phyloP scores from a whole-genome alignment of 1,140 invertebrate genomes.

The Drosophila albomicans region DNA sequence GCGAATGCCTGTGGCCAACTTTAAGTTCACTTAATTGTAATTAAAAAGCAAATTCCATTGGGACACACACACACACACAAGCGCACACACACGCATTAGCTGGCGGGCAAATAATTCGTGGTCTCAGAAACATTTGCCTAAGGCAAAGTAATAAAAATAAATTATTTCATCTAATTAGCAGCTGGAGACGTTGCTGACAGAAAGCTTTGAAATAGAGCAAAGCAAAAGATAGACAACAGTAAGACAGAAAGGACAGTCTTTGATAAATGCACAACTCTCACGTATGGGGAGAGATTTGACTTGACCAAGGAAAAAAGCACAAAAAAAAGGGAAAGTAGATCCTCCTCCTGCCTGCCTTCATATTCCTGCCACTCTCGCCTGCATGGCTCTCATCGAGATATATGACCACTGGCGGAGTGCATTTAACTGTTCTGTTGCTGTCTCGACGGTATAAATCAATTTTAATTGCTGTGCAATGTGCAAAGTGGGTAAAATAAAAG shows the following conservation, averaged over 20 bases:
- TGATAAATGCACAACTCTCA: constrained; percentile 52
- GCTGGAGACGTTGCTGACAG: constrained; percentile 43
- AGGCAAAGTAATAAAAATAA: constrained; percentile 74
- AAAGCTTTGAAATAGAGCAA: constrained; percentile 12
- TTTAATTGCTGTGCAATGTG: constrained; percentile 81
- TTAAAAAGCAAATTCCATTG: constrained; percentile 40
- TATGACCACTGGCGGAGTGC: constrained; percentile 62
- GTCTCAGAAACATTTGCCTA: constrained; percentile 60
- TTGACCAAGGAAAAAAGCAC: background rate
- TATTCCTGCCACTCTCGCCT: background rate
- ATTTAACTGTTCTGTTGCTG: constrained; percentile 72
- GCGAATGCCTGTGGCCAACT: constrained; percentile 18
- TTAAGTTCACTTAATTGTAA: constrained; percentile 51
- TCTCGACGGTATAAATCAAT: constrained; percentile 80
- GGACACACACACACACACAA: constrained; percentile 24
- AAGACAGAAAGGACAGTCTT: constrained; percentile 3
- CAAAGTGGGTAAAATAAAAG: constrained; percentile 66
- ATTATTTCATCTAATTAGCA: constrained; percentile 73
- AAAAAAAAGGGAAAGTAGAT: constrained; percentile 33
- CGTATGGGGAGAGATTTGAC: background rate
- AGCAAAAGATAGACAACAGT: background rate
- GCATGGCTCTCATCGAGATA: constrained; percentile 42
- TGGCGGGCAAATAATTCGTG: constrained; percentile 48
- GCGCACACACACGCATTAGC: constrained; percentile 5
- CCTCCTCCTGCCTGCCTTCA: too few relatives aligned